These are phyloP conservation scores for Helicoverpa armigera DNA, from an alignment of 1,140 invertebrate genomes.

Conservation along the genomic window DNA sequence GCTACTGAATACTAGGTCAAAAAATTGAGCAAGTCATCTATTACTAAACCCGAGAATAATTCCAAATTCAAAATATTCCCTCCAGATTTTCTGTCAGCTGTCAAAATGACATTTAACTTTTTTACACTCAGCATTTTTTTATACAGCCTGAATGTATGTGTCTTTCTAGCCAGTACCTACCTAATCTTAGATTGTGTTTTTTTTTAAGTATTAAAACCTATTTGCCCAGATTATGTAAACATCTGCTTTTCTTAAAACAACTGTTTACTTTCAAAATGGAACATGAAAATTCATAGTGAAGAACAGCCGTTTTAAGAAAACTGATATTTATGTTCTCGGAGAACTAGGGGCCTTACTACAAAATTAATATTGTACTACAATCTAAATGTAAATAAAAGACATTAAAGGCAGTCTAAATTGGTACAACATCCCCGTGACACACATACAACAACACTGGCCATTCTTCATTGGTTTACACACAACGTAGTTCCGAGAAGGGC, in stretches of 20 bases:
- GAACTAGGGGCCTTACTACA: no score
- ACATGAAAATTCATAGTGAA: not conserved
- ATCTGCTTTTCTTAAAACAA: no score
- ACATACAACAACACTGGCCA: constrained; percentile 25
- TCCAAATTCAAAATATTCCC: not conserved
- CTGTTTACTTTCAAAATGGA: not conserved
- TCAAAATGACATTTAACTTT: not conserved
- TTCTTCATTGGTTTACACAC: constrained; percentile 27
- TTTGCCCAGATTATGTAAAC: no score
- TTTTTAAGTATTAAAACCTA: no score
- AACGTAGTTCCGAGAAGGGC: constrained; percentile 54
- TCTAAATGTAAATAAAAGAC: no score
- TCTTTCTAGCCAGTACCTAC: not conserved
- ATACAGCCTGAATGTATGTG: not conserved
- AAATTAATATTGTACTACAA: no score
- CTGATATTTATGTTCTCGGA: no score
- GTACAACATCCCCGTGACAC: constrained; percentile 14
- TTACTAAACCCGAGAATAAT: not conserved
- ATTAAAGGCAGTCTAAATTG: not conserved
- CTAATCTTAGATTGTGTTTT: not conserved
- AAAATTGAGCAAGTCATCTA: not conserved
- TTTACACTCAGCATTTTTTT: not conserved
- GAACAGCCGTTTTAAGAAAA: no score
- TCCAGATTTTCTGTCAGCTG: not conserved
- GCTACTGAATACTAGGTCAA: not conserved